Conservation (phyloP, 1,140 invertebrate species). For the Forficula auricularia region DNA sequence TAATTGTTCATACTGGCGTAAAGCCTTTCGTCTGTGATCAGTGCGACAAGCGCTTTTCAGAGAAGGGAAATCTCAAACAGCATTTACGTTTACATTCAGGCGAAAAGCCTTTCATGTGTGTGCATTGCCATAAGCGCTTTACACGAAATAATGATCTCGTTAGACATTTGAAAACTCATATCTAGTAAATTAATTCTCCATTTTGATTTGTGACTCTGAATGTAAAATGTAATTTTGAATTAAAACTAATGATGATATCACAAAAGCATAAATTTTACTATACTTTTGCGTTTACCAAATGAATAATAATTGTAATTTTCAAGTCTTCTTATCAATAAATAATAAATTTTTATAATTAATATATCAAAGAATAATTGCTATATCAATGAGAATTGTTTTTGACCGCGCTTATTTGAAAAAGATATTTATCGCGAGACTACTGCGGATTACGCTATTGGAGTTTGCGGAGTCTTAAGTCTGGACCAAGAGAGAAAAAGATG, state of each 20-base stretch:
- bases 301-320: slow-evolving; percentile 11
- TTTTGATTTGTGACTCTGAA: too few relatives aligned
- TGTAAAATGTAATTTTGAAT: too few relatives aligned
- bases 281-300: not conserved
- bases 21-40: slow-evolving; percentile 45
- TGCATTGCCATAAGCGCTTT: slow-evolving; percentile 22
- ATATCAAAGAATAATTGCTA: too few relatives aligned
- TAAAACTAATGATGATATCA: too few relatives aligned
- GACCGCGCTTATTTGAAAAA: too few relatives aligned
- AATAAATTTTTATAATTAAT: slow-evolving; percentile 19
- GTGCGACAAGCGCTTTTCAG: slow-evolving; percentile 39
- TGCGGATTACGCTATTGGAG: too few relatives aligned
- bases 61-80: slow-evolving; percentile 27
- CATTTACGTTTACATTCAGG: slow-evolving; percentile 38
- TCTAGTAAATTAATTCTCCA: too few relatives aligned
- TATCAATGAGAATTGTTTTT: too few relatives aligned
- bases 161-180: slow-evolving; percentile 5
- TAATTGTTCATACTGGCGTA: slow-evolving; percentile 36
- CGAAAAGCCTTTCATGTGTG: slow-evolving; percentile 38
- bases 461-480: too few relatives aligned
- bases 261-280: too few relatives aligned
- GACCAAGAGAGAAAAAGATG: too few relatives aligned
- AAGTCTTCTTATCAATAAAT: slow-evolving; percentile 16
- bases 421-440: too few relatives aligned
- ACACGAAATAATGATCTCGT: slow-evolving; percentile 5